Conservation (phyloP, 2,797 vertebrate species). For the Enteromius mattozi region DNA sequence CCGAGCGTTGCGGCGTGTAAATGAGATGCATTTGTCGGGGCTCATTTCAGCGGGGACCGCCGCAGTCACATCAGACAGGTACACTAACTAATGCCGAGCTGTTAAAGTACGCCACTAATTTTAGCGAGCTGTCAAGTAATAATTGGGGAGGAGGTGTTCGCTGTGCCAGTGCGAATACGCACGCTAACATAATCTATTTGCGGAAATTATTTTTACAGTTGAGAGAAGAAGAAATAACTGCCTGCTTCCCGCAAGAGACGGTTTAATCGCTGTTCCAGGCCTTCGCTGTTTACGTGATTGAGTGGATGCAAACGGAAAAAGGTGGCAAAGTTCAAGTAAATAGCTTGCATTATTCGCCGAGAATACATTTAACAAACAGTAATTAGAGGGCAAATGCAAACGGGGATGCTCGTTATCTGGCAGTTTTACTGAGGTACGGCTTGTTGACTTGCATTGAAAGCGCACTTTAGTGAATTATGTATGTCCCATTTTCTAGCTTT, state of each 20-base stretch:
- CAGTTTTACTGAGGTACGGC: constrained; percentile 8
- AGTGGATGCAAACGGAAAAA: constrained; percentile 27
- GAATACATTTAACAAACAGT: constrained; percentile 46
- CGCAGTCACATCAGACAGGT: constrained; percentile 24
- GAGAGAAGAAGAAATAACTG: constrained; percentile 22
- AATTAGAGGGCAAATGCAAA: constrained; percentile 42
- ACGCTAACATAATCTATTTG: constrained; percentile 33
- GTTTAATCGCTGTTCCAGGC: constrained; percentile 33
- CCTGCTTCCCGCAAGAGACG: constrained; percentile 19
- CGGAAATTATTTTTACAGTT: constrained; percentile 37
- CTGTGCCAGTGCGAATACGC: constrained; percentile 27
- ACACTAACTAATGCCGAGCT: constrained; percentile 40
- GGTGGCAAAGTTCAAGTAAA: constrained; percentile 42
- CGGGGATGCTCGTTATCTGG: constrained; percentile 31
- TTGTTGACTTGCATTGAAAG: constrained; percentile 17
- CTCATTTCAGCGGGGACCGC: constrained; percentile 13
- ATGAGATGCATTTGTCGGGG: constrained; percentile 36
- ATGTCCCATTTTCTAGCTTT: constrained; percentile 14
- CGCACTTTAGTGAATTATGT: constrained; percentile 30
- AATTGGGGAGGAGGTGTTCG: constrained; percentile 36
- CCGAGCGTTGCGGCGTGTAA: not conserved
- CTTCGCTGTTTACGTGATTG: constrained; percentile 11
- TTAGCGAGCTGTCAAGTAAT: constrained; percentile 43
- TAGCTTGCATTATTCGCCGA: constrained; percentile 40
- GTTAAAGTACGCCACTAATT: constrained; percentile 41